A percentile compares a stretch with the other conserved stretches of the same genome.
These are phyloP conservation scores for Onychomys torridus DNA, from an alignment of 2,797 vertebrate species.

Conservation along the genomic window DNA sequence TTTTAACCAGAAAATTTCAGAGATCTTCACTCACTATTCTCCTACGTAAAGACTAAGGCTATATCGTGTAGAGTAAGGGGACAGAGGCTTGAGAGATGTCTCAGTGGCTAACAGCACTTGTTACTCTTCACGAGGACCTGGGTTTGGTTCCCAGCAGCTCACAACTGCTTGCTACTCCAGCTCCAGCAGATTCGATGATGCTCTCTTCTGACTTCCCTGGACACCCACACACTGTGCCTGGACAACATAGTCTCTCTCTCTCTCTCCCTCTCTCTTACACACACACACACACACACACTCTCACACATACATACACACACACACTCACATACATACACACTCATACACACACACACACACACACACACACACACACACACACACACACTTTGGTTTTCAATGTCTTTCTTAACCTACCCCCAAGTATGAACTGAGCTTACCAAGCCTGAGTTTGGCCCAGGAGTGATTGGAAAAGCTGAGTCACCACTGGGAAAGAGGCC, in stretches of 20 bases:
- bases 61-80: neutral
- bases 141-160: neutral
- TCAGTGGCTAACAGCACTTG: neutral
- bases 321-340: neutral
- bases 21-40: neutral
- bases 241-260: neutral
- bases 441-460: neutral
- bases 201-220: neutral
- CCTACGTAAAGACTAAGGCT: neutral
- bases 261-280: too few relatives aligned
- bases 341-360: neutral
- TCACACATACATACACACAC: neutral
- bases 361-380: neutral
- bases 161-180: neutral
- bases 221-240: neutral
- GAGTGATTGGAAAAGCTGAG: slow-evolving; percentile 20
- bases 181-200: neutral
- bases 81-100: too few relatives aligned
- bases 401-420: neutral
- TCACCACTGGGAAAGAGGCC: neutral
- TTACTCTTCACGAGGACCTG: neutral
- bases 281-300: neutral
- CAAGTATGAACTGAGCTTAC: neutral
- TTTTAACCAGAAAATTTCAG: neutral
- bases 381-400: neutral